phyloP scores from a whole-genome alignment of 2,797 vertebrate species.

The Chelonia mydas region DNA sequence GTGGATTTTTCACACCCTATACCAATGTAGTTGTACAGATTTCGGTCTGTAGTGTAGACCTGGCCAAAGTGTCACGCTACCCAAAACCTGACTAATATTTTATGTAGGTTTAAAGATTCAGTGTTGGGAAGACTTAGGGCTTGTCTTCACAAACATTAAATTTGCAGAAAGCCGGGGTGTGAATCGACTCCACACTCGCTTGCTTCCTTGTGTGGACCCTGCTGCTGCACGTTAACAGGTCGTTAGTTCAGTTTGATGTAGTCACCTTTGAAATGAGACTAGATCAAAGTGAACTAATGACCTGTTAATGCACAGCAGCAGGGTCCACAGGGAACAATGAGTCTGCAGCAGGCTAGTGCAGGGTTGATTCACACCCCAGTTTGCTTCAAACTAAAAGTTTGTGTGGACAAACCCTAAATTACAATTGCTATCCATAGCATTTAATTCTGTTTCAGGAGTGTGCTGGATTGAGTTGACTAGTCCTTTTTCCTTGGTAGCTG shows the following conservation, averaged over 20 bases:
- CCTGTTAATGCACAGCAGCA: background rate
- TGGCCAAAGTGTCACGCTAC: fast-evolving
- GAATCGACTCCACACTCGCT: too few relatives aligned
- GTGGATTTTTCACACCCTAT: too few relatives aligned
- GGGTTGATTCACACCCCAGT: background rate
- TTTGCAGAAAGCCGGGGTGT: background rate
- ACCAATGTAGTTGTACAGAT: background rate
- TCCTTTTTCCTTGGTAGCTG: background rate
- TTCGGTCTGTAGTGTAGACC: background rate
- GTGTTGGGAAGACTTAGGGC: background rate
- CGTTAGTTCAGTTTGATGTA: too few relatives aligned
- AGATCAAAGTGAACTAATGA: background rate
- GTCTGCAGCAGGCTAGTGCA: background rate
- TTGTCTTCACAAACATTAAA: background rate
- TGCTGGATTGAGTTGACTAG: background rate
- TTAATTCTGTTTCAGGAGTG: background rate
- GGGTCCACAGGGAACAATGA: background rate
- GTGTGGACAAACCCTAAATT: background rate
- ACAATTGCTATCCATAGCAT: fast-evolving
- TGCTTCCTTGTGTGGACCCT: too few relatives aligned
- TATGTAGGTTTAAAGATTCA: background rate
- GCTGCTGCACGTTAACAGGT: too few relatives aligned
- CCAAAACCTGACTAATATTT: background rate
- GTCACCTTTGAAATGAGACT: background rate
- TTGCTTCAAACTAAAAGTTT: background rate